Evolutionary conservation across 2,888 invertebrate genomes (phyloP).

Genomic region (Troides helena): DNA sequence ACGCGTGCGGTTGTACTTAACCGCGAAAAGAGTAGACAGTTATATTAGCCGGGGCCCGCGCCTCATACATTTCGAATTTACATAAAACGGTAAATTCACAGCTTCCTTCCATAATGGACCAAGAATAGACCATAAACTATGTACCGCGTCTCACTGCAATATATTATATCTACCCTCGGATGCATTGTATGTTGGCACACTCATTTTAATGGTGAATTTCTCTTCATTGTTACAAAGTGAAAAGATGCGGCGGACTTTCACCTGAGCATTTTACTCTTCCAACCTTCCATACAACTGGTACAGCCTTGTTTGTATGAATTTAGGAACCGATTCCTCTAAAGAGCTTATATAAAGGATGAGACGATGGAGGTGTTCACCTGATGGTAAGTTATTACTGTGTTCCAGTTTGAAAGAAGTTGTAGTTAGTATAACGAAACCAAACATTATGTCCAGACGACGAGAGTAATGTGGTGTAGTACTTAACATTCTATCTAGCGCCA

Average conservation of each 20-base stretch:
- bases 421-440: too few relatives aligned
- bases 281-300: not conserved
- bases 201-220: constrained; percentile 25
- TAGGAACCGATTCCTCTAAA: not conserved
- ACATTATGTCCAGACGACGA: too few relatives aligned
- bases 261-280: constrained; percentile 16
- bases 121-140: constrained; percentile 30
- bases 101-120: constrained; percentile 30
- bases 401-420: too few relatives aligned
- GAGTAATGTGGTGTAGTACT: too few relatives aligned
- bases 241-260: constrained; percentile 25
- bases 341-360: too few relatives aligned
- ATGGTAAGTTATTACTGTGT: too few relatives aligned
- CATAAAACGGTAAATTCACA: constrained; percentile 29
- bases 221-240: constrained; percentile 30
- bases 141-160: constrained; percentile 24
- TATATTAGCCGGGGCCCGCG: constrained; percentile 20
- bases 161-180: constrained; percentile 22
- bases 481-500: too few relatives aligned
- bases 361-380: too few relatives aligned
- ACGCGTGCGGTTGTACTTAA: constrained; percentile 8
- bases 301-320: not conserved
- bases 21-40: constrained; percentile 16
- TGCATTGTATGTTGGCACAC: constrained; percentile 26
- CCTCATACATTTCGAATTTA: constrained; percentile 30